Evolutionary conservation across 2,888 invertebrate species (phyloP).

Genomic region (Philereme vetulata): DNA sequence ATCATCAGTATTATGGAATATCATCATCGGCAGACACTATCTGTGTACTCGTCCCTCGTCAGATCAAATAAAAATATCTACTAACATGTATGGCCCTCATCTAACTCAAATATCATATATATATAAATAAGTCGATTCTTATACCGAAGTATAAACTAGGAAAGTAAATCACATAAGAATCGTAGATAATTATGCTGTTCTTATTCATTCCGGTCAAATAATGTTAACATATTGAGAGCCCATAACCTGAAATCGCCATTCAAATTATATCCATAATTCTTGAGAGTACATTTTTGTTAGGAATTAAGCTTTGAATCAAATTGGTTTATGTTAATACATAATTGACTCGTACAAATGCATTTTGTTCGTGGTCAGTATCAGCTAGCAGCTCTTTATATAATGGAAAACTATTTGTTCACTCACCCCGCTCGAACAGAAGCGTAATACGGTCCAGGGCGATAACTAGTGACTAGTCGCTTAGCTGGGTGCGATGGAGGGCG

Average conservation of each 20-base stretch:
- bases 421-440: not conserved
- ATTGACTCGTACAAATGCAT: not conserved
- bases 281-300: no score
- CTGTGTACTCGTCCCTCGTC: not conserved
- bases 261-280: no score
- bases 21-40: not conserved
- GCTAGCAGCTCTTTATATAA: not conserved
- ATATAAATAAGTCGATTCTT: not conserved
- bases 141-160: conserved; percentile 4
- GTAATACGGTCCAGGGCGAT: conserved; percentile 1
- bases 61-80: conserved; percentile 17
- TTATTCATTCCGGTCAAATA: no score
- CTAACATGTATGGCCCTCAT: conserved; percentile 7
- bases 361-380: no score
- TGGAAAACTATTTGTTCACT: not conserved
- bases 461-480: not conserved
- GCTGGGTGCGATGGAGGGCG: not conserved
- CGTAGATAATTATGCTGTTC: not conserved
- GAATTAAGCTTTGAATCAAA: not conserved
- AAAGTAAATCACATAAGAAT: conserved; percentile 12
- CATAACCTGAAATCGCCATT: no score
- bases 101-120: no score
- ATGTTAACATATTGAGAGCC: no score
- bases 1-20: not conserved
- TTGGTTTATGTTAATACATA: not conserved